Conservation (phyloP, 2,797 vertebrate species). For the Ammospiza maritima region DNA sequence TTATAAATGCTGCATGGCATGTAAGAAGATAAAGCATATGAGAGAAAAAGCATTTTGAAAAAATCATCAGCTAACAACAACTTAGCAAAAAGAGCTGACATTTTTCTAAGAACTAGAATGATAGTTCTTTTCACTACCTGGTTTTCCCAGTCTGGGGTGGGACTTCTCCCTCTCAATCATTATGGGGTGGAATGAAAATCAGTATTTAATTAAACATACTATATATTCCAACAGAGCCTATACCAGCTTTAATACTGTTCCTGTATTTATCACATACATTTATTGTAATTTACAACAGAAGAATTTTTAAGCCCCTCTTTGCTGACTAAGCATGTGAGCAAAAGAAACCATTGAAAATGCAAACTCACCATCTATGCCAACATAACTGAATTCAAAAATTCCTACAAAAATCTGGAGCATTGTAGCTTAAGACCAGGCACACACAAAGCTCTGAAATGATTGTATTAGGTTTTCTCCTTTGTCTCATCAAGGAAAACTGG, state of each 20-base stretch:
- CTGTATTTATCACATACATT: background rate
- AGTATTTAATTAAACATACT: background rate
- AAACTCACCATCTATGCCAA: background rate
- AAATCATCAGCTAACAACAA: background rate
- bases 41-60: background rate
- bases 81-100: background rate
- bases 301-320: background rate
- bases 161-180: background rate
- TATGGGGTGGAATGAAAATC: background rate
- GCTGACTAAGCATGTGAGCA: background rate
- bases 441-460: background rate
- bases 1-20: background rate
- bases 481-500: background rate
- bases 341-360: background rate
- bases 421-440: background rate
- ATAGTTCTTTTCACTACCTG: background rate
- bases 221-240: background rate
- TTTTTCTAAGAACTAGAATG: background rate
- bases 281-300: background rate
- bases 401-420: background rate
- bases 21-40: background rate
- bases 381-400: background rate
- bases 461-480: background rate
- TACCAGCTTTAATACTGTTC: background rate
- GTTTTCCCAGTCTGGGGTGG: background rate